These are phyloP conservation scores for Ariopsis seemanni DNA, from an alignment of 2,113 vertebrate species.

Conservation along the genomic window DNA sequence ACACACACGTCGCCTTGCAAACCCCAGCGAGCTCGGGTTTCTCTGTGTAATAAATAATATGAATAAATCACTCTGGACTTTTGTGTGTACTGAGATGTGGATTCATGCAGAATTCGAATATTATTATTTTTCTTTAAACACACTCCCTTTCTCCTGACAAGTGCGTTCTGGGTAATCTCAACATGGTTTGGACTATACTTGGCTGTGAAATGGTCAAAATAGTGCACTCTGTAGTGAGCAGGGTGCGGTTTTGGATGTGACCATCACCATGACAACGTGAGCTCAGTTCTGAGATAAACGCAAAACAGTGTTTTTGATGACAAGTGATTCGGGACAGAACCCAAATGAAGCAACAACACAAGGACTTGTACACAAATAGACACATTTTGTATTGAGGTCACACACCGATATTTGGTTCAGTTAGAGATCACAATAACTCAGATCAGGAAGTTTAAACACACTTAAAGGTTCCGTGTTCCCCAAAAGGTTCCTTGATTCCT, in stretches of 20 bases:
- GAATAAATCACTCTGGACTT: constrained; percentile 31
- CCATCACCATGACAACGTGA: neutral
- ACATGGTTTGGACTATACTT: neutral
- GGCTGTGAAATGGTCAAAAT: neutral
- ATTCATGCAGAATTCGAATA: constrained; percentile 44
- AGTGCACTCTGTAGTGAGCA: constrained; percentile 26
- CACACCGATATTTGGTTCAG: neutral
- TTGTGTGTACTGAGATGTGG: constrained; percentile 43
- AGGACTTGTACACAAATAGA: neutral
- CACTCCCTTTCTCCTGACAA: neutral
- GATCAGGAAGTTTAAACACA: neutral
- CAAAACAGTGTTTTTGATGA: neutral
- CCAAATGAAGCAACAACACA: neutral
- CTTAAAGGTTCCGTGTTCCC: neutral
- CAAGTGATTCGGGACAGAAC: neutral
- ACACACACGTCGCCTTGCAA: constrained; percentile 44
- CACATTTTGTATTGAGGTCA: constrained; percentile 11
- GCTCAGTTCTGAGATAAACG: neutral
- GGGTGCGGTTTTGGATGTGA: neutral
- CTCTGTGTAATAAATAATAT: constrained; percentile 37
- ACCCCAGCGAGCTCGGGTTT: constrained; percentile 41
- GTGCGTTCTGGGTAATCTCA: constrained; percentile 18
- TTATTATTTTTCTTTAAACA: neutral
- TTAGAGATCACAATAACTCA: neutral
- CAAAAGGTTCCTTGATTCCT: neutral